Percentiles rank a stretch among this genome's conserved stretches.
Conservation (phyloP, 2,797 vertebrate species). For the Tolypeutes matacus region DNA sequence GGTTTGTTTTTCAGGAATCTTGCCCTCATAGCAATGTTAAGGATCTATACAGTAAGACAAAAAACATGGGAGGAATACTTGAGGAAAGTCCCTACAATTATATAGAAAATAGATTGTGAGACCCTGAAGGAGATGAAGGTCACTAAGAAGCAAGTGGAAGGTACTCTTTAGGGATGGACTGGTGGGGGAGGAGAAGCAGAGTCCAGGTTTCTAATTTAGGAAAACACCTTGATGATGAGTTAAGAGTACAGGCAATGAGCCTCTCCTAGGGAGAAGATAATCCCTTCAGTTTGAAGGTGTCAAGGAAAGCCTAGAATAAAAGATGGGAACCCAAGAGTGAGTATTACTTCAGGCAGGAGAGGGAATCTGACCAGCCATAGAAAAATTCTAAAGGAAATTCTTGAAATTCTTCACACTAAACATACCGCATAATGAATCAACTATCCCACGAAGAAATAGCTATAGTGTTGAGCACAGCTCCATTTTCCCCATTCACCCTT, state of each 20-base stretch:
- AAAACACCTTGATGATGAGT: not conserved
- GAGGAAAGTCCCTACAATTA: not conserved
- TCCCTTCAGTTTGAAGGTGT: not conserved
- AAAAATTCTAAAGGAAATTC: not conserved
- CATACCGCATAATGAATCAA: not conserved
- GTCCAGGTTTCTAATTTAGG: not conserved
- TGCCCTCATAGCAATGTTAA: not conserved
- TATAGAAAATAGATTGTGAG: not conserved
- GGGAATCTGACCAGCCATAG: fast-evolving
- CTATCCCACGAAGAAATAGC: not conserved
- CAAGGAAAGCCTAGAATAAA: not conserved
- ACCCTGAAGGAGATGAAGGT: not conserved
- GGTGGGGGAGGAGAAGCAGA: not conserved
- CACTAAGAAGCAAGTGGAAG: not conserved
- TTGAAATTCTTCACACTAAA: not conserved
- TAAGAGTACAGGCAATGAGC: not conserved
- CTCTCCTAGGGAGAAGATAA: not conserved
- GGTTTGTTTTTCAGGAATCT: conserved; percentile 1
- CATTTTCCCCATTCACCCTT: not conserved
- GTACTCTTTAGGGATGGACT: not conserved
- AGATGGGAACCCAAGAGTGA: not conserved
- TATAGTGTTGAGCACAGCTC: not conserved
- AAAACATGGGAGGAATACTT: not conserved
- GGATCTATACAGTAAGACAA: not conserved
- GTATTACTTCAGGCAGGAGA: not conserved